phyloP scores from a whole-genome alignment of 2,113 vertebrate species.

The Leptobrachium ailaonicum region DNA sequence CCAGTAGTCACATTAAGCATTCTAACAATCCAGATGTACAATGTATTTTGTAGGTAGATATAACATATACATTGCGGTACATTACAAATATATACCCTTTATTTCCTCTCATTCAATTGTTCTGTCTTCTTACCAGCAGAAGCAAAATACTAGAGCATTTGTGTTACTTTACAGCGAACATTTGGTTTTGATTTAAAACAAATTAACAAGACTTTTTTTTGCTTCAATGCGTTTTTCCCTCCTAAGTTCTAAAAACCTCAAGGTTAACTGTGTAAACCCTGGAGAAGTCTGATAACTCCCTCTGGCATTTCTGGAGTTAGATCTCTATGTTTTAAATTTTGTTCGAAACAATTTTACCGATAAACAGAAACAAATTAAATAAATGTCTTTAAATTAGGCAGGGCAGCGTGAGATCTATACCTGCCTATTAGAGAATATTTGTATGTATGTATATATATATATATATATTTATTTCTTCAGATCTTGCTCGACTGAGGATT shows the following conservation, averaged over 20 bases:
- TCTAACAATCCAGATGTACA: no score
- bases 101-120: neutral
- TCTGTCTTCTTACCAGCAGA: conserved; percentile 49
- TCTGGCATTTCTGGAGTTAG: no score
- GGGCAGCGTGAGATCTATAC: no score
- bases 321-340: conserved; percentile 38
- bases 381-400: neutral
- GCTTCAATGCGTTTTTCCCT: neutral
- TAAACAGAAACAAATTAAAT: neutral
- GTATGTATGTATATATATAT: no score
- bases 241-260: conserved; percentile 40
- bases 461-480: conserved; percentile 70
- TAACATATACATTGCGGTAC: neutral
- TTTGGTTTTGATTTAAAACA: conserved; percentile 60
- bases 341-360: conserved; percentile 55
- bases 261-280: conserved; percentile 1
- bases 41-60: no score
- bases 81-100: neutral
- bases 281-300: neutral
- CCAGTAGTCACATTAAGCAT: no score
- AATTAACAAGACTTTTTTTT: conserved; percentile 40
- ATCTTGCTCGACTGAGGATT: conserved; percentile 85
- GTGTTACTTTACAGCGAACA: conserved; percentile 57
- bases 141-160: conserved; percentile 49
- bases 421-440: no score